A percentile compares a stretch with the other conserved stretches of the same genome.
Conservation (phyloP, 1,140 invertebrate genomes). For the Drosophila prosaltans region DNA sequence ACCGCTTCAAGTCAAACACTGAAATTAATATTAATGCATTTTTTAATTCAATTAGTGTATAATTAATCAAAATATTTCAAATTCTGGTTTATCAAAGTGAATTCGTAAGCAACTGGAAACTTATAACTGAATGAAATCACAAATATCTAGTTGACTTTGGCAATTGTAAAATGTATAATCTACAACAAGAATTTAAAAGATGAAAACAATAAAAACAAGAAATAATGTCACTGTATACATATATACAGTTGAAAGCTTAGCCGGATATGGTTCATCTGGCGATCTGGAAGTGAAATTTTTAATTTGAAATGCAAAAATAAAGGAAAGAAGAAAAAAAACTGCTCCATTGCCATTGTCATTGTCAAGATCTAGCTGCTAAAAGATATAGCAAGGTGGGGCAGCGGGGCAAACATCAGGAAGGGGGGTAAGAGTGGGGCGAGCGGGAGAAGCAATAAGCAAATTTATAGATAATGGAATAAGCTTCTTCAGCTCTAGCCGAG, state of each 20-base stretch:
- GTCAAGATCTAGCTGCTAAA: constrained; percentile 27
- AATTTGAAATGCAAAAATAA: constrained; percentile 59
- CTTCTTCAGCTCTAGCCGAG: constrained; percentile 22
- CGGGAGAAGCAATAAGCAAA: constrained; percentile 34
- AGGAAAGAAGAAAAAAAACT: constrained; percentile 32
- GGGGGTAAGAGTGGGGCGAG: not conserved
- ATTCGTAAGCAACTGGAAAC: not conserved
- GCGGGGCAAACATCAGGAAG: not conserved
- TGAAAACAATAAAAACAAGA: constrained; percentile 22
- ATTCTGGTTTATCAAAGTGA: not conserved
- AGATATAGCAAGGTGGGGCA: not conserved
- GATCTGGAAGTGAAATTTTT: constrained; percentile 70
- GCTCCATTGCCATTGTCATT: constrained; percentile 55
- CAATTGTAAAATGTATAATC: constrained; percentile 22
- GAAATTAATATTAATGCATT: constrained; percentile 49
- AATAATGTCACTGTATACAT: constrained; percentile 17
- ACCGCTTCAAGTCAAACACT: constrained; percentile 3
- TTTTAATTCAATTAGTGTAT: constrained; percentile 32
- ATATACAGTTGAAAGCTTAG: constrained; percentile 43
- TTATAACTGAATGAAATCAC: constrained; percentile 6
- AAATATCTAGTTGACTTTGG: not conserved
- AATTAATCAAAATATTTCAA: not conserved
- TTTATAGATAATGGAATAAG: constrained; percentile 54
- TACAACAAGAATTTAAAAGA: constrained; percentile 25
- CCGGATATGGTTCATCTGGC: constrained; percentile 78